Base-by-base conservation (phyloP, 2,113 vertebrate genomes). In the Cebidichthys violaceus region DNA sequence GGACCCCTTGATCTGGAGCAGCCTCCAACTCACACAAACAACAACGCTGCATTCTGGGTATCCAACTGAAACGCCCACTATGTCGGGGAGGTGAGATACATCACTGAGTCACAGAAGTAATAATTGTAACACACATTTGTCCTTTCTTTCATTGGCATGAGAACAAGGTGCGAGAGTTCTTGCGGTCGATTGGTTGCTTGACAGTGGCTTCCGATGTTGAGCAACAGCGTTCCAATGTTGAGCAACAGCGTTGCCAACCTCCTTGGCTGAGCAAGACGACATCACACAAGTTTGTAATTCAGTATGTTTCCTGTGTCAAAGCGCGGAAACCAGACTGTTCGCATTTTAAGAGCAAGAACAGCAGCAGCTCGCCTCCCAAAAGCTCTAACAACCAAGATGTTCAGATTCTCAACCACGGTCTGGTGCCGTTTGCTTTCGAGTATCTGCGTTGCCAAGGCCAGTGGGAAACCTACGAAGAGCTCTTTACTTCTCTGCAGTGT, bases 271-370 rank as follows among this genome's bases (percentile, higher is more conserved):
- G 3, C 77, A 75, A 81, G 52, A 15, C 31, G 68, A 47, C 68
- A 77, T 73, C 59, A 82, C 43, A 70, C 29, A 1, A 22, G 52
- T n/a, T 65, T 76, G 54, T 59, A 79, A 69, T 65, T 82, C 59
- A 73, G 43, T 41, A 39, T n/a, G 70, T 27, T 80, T 83, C 27
- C 1, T n/a, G 22, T n/a, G 31, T 76, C 8, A 60, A 57, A 75
- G 59, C 31, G 0, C 5, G 0, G 55, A 20, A 24, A 47, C 31
- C 65, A 9, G 13, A 65, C 6, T 37, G 55, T 61, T 75, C 75
- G 22, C 41, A 33, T 55, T 2, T 60, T 6, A 35, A 70, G 4
- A 70, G 2, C 13, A 41, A 70, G n/a, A 70, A 70, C 41, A 14
- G 69, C 66, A 27, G 4, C 20, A 68, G 17, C 29, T 20, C 60